Base-by-base conservation (phyloP, 2,113 vertebrate genomes). In the Hydropotes inermis region DNA sequence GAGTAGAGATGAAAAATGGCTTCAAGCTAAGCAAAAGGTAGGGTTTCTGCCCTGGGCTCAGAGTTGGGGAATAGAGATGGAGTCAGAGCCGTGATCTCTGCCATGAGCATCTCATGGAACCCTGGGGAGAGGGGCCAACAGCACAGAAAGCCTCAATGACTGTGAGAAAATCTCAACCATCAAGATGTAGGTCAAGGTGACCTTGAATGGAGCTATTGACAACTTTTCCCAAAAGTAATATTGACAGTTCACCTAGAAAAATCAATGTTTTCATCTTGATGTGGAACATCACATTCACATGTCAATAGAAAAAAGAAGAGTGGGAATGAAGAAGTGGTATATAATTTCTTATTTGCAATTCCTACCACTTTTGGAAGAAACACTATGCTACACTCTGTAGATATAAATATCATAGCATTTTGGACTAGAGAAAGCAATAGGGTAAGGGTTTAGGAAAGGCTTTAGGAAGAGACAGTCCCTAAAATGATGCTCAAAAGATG, bases 71-170 rank as follows among this genome's bases (percentile, higher is more conserved):
- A 33, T 0, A 6, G n/a, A 76, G 28, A n/a, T 54, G n/a, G n/a
- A 21, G 1, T 86, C 23, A 43, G 19, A 61, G 39, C 25, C 5
- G 16, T 9, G 5, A 4, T 57, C 47, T 91, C 54, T 47, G 11
- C 36, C 27, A 2, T 10, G 0, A 15, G 15, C 4, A 0, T 12
- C 30, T 81, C 30, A 2, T 28, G 28, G 45, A 36, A 30, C 23
- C 33, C 17, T 43, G 11, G 8, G 4, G n/a, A 82, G 52, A 50
- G 6, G 43, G 6, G 2, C 17, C 12, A 21, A 27, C 1, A 28
- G 8, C n/a, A 58, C 3, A 87, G 83, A 87, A 86, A 95, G 28
- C 21, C 60, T 76, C 58, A 36, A 47, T 47, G 54, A n/a, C n/a
- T 47, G n/a, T 12, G 58, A 64, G 67, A n/a, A 89, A 89, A 67